These are phyloP conservation scores for Formica selysi DNA, from an alignment of 1,140 invertebrate genomes.

Conservation along the genomic window DNA sequence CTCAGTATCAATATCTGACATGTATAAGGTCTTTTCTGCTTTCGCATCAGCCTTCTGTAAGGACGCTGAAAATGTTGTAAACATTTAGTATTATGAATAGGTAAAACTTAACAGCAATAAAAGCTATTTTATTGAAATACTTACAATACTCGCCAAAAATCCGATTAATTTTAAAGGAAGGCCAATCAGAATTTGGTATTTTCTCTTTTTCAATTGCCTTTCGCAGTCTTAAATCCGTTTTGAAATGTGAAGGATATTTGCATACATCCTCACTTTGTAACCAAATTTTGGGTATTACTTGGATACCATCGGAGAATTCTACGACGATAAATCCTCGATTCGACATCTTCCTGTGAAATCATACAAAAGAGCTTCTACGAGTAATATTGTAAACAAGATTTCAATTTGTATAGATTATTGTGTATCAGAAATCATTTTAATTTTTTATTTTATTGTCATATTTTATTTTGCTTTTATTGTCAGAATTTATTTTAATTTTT, in stretches of 20 bases:
- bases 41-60: neutral
- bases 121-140: neutral
- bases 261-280: neutral
- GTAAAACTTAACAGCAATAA: neutral
- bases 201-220: neutral
- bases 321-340: constrained; percentile 15
- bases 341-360: neutral
- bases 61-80: constrained; percentile 1
- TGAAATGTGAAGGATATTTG: constrained; percentile 21
- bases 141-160: constrained; percentile 40
- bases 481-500: neutral
- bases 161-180: neutral
- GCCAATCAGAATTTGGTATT: neutral
- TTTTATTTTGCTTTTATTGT: too few relatives aligned
- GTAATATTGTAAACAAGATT: neutral
- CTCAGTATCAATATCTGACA: neutral
- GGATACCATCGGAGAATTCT: neutral
- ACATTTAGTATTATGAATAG: neutral
- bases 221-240: neutral
- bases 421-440: too few relatives aligned
- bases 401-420: neutral
- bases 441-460: too few relatives aligned
- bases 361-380: neutral
- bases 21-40: neutral
- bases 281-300: constrained; percentile 14